These are phyloP conservation scores for Euplagia quadripunctaria DNA, from an alignment of 2,888 invertebrate species.

Conservation along the genomic window DNA sequence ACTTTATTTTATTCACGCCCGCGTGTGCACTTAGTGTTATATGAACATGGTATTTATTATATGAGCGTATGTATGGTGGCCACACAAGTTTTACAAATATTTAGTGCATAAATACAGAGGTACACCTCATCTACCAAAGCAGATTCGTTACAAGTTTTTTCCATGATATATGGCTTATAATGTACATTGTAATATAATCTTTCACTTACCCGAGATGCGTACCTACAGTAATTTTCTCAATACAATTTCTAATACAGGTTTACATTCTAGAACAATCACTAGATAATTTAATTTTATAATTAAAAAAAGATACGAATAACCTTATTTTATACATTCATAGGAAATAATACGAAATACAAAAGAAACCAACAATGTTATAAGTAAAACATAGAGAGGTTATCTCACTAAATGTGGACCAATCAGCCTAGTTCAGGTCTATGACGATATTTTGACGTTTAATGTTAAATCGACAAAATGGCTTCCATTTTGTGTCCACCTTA, in stretches of 20 bases:
- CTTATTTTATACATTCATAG: slow-evolving; percentile 38
- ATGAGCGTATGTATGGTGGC: no score
- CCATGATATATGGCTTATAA: slow-evolving; percentile 33
- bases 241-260: slow-evolving; percentile 40
- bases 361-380: not conserved
- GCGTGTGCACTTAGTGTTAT: not conserved
- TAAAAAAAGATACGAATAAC: slow-evolving; percentile 31
- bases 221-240: slow-evolving; percentile 31
- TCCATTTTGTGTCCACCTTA: not conserved
- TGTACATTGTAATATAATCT: slow-evolving; percentile 37
- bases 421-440: no score
- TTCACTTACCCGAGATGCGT: slow-evolving; percentile 36
- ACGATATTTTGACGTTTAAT: not conserved
- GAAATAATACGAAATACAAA: slow-evolving; percentile 25
- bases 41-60: not conserved
- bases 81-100: not conserved
- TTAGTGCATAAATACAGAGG: not conserved
- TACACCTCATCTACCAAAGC: slow-evolving; percentile 24
- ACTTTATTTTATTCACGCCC: not conserved
- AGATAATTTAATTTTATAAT: slow-evolving; percentile 27
- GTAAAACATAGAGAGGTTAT: not conserved
- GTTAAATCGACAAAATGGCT: not conserved
- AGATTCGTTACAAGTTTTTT: slow-evolving; percentile 25
- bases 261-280: slow-evolving; percentile 31
- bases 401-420: no score